phyloP scores from a whole-genome alignment of 2,888 invertebrate genomes.

The Nephrotoma guestfalica region DNA sequence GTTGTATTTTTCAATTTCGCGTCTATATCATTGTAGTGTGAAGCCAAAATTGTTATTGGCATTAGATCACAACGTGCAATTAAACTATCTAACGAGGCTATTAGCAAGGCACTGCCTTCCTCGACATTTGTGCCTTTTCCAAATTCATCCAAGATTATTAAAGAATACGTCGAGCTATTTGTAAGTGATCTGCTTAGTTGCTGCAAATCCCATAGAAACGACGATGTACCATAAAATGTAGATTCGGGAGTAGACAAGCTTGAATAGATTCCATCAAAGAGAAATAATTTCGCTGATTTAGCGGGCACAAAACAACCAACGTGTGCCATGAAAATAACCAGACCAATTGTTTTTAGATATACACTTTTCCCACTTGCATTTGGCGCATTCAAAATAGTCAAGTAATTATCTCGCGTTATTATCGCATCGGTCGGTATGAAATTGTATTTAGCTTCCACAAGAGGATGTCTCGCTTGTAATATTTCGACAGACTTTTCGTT shows the following conservation, averaged over 20 bases:
- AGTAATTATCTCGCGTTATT: slow-evolving; percentile 34
- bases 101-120: slow-evolving; percentile 62
- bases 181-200: slow-evolving; percentile 54
- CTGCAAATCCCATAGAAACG: slow-evolving; percentile 70
- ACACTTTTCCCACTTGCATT: slow-evolving; percentile 89
- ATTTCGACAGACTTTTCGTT: slow-evolving; percentile 24
- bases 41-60: slow-evolving; percentile 63
- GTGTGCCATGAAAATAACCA: slow-evolving; percentile 74
- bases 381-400: slow-evolving; percentile 77
- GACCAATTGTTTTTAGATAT: slow-evolving; percentile 70
- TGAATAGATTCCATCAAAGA: slow-evolving; percentile 58
- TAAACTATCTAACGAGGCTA: slow-evolving; percentile 53
- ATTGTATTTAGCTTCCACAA: slow-evolving; percentile 10
- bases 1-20: slow-evolving; percentile 33
- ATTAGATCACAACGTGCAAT: slow-evolving; percentile 39
- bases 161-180: slow-evolving; percentile 47
- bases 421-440: slow-evolving; percentile 13
- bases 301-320: slow-evolving; percentile 86
- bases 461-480: slow-evolving; percentile 17
- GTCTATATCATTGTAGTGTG: slow-evolving; percentile 57
- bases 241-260: slow-evolving; percentile 65
- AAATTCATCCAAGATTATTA: slow-evolving; percentile 80
- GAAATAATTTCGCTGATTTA: slow-evolving; percentile 49
- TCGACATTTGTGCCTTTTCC: slow-evolving; percentile 66
- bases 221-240: slow-evolving; percentile 62